Evolutionary conservation across 2,888 invertebrate species (phyloP).

Genomic region (Drosophila atripex): DNA sequence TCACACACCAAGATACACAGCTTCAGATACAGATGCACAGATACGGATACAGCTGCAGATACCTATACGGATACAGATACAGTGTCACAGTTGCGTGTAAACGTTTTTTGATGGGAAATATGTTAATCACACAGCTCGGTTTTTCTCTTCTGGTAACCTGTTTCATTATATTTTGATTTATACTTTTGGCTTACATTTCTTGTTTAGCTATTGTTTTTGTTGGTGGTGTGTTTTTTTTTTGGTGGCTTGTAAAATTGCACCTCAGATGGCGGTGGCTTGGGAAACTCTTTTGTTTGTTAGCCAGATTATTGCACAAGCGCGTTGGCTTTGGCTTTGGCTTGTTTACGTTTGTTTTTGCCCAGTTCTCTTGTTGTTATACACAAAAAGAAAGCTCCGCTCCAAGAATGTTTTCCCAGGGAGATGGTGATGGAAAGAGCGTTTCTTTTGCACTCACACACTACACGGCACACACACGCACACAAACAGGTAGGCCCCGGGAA

Average conservation of each 20-base stretch:
- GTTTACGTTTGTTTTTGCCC: constrained; percentile 52
- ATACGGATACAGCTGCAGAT: constrained; percentile 16
- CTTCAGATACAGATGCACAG: constrained; percentile 17
- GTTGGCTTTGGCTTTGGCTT: constrained; percentile 26
- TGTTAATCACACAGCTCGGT: constrained; percentile 71
- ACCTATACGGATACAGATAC: constrained; percentile 25
- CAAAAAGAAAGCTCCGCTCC: constrained; percentile 73
- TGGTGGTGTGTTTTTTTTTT: constrained; percentile 20
- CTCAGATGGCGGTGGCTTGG: constrained; percentile 21
- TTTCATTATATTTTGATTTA: constrained; percentile 70
- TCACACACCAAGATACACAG: constrained; percentile 29
- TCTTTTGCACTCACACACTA: constrained; percentile 34
- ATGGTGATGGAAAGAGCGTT: constrained; percentile 50
- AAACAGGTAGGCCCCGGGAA: constrained; percentile 38
- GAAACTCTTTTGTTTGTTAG: constrained; percentile 34
- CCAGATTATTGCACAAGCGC: constrained; percentile 40
- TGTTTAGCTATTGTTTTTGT: constrained; percentile 25
- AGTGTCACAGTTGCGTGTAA: constrained; percentile 52
- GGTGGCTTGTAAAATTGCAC: constrained; percentile 38
- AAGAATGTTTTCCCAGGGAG: constrained; percentile 75
- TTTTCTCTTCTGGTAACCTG: constrained; percentile 63
- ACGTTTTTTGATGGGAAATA: constrained; percentile 76
- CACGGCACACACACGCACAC: constrained; percentile 40
- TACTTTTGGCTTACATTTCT: constrained; percentile 75
- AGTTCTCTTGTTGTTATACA: constrained; percentile 52